Base-by-base conservation (phyloP, 2,797 vertebrate genomes). In the Lacerta viridis region DNA sequence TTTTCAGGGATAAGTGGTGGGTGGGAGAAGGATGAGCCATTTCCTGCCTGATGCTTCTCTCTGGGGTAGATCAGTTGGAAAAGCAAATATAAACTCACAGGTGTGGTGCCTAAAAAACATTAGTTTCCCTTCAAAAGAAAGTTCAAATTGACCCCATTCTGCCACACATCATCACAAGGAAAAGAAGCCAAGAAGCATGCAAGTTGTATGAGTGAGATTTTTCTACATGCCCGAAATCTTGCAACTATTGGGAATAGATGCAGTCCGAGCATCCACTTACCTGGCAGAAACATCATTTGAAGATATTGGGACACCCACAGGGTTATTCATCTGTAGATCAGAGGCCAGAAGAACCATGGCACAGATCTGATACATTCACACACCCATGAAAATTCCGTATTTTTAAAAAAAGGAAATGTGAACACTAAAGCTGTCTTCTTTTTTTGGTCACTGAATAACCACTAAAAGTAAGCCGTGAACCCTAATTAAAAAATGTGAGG, bases 81-180 rank as follows among this genome's bases (percentile, higher is more conserved):
- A 8, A 33, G 50, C 59, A 61, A 59, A 55, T 36, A 36, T 36
- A 39, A 61, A 25, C 33, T 6, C 27, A 10, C 29, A 10, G 2
- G 10, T 29, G 41, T 77, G 41, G 41, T 77, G 50, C 50, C 50
- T 4, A 15, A 55, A 55, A 15, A 4, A 55, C 50, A 55, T 55
- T 50, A 50, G 50, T 50, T 50, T 50, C 50, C 50, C 50, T 50
- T 55, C 50, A 15, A 55, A 55, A 3, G 3, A 55, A 55, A 55
- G 84, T 90, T 75, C 88, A 81, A 90, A 91, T 86, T 85, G 79
- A 89, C 27, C 79, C 46, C 81, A 39, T 17, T 33, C 6, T 1
- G 72, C 15, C 46, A 50, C 0, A 1, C 0, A 1, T 86, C 68
- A 80, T 66, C 25, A 68, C 61, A 80, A 86, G 55, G 80, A 84